phyloP scores from a whole-genome alignment of 2,113 vertebrate genomes.

The Thalassarche chlororhynchos region DNA sequence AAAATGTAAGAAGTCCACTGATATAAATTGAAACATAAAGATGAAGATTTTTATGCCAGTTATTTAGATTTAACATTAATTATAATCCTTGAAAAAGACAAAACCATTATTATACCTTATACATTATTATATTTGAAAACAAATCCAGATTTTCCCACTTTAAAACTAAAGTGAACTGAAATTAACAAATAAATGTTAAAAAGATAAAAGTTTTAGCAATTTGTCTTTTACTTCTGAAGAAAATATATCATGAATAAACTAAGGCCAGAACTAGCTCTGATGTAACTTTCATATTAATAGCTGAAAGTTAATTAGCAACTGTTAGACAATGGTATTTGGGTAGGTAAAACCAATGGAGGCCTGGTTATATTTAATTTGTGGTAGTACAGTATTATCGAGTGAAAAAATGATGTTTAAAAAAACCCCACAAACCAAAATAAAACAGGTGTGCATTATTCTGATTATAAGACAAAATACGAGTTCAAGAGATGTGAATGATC shows the following conservation, averaged over 20 bases:
- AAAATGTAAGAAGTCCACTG: background rate
- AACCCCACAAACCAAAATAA: rapidly evolving
- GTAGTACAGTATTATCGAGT: background rate
- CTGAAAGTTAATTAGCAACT: background rate
- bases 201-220: background rate
- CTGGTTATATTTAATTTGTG: background rate
- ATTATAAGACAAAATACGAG: background rate
- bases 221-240: background rate
- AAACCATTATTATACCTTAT: background rate
- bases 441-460: background rate
- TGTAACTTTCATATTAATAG: background rate
- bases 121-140: background rate
- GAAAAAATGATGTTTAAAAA: background rate
- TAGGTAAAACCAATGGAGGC: background rate
- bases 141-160: background rate
- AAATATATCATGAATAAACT: background rate
- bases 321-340: background rate
- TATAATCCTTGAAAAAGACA: background rate
- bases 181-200: background rate
- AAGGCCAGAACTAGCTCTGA: rapidly evolving
- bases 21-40: background rate
- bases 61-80: background rate
- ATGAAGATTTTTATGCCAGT: background rate
- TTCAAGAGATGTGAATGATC: background rate
- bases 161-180: background rate